Base-by-base conservation (phyloP, 2,888 invertebrate genomes). In the Tetragnatha montana region DNA sequence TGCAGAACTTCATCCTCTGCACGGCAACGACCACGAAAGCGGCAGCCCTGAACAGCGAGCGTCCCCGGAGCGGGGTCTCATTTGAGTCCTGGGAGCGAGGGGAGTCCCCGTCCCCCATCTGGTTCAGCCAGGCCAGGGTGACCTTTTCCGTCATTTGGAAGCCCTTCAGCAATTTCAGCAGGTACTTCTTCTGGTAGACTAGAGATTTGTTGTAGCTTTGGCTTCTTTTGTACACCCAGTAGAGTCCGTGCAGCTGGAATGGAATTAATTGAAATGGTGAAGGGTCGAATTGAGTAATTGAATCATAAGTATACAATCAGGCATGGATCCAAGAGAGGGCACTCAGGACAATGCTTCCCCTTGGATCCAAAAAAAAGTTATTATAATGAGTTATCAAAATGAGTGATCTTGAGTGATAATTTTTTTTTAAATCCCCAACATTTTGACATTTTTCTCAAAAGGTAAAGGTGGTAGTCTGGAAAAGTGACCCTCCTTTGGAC, bases 131-230 rank as follows among this genome's bases (percentile, higher is more conserved):
- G 14, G 93, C 93, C 21, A 95, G 91, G 0, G 95, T 95, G 92
- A 93, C 95, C 91, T 92, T 94, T 92, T 94, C 94, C 1, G 92
- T 93, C 87, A 92, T 94, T 93, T 95, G 95, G 94, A 93, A 96
- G 75, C 94, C 95, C 91, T 93, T 94, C 75, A 97, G 93, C 89
- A 96, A 95, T 19, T 96, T 95, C 91, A 97, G 95, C 84, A 98
- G 94, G 93, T 98, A 98, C 22, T 96, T 95, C 94, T 98, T 98
- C 94, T 98, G 98, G 95, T 96, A 98, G 82, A 96, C 95, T 84
- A 98, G 94, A 17, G 98, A 97, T 93, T 97, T 98, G 89, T 97
- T 95, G 92, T 96, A 96, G 93, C 97, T 97, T 93, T 98, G 97
- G 6, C 96, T 95, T 60, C 97, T 95, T 92, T 97, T 94, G 93